A percentile compares a stretch with the other conserved stretches of the same genome.
Conservation (phyloP, 2,113 vertebrate species). For the Lampris megalopsis region DNA sequence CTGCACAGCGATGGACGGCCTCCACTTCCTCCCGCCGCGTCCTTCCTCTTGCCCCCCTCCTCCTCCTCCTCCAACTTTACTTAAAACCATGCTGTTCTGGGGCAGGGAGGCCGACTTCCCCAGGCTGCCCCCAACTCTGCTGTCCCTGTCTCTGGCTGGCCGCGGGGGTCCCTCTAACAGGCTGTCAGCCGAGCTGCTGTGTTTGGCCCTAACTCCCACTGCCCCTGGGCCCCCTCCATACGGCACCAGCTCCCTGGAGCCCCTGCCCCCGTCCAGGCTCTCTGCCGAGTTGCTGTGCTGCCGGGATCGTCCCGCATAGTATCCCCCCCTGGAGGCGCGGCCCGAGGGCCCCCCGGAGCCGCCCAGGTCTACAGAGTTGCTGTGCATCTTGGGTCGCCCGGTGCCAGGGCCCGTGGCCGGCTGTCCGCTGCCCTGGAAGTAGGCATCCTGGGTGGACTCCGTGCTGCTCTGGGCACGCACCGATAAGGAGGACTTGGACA, state of each 20-base stretch:
- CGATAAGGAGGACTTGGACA: constrained; percentile 96
- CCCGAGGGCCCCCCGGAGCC: constrained; percentile 73
- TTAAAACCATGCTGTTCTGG: constrained; percentile 86
- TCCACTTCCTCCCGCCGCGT: constrained; percentile 91
- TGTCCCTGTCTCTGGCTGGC: constrained; percentile 69
- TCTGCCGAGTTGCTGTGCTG: constrained; percentile 84
- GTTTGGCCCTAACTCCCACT: constrained; percentile 78
- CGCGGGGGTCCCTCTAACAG: constrained; percentile 80
- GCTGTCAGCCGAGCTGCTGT: constrained; percentile 84
- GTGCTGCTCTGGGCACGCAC: constrained; percentile 98
- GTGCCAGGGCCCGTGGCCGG: constrained; percentile 67
- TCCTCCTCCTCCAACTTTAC: constrained; percentile 84
- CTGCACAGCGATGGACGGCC: constrained; percentile 96
- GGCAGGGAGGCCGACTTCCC: constrained; percentile 83
- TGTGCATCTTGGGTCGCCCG: constrained; percentile 87
- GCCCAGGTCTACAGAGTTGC: constrained; percentile 92
- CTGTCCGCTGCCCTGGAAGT: constrained; percentile 87
- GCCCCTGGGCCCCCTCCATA: constrained; percentile 77
- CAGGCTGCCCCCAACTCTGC: constrained; percentile 73
- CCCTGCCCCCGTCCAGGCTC: constrained; percentile 76
- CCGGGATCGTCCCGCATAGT: constrained; percentile 74
- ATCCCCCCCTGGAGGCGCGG: constrained; percentile 75
- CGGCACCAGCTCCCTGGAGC: constrained; percentile 70
- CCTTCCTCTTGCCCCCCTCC: constrained; percentile 88
- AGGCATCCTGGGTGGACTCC: constrained; percentile 95